phyloP scores from a whole-genome alignment of 2,113 vertebrate species.

The Eupsittula cactorum region DNA sequence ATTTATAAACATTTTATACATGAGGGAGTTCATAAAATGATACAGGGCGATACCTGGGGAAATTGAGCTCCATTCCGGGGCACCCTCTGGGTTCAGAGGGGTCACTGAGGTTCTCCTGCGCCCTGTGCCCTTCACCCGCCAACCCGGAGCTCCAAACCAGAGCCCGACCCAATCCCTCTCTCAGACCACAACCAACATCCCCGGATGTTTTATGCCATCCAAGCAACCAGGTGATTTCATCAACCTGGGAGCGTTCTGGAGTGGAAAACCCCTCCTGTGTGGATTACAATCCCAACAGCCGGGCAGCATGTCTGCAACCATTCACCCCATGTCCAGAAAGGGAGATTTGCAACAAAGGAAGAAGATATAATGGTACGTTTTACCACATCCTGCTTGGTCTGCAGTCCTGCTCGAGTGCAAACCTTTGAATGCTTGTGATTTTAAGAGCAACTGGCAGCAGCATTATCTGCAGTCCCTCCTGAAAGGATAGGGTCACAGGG shows the following conservation, averaged over 20 bases:
- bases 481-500: not conserved
- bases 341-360: not conserved
- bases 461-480: not conserved
- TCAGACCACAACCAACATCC: not conserved
- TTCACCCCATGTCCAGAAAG: not conserved
- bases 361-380: not conserved
- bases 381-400: not conserved
- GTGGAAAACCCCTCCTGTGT: not conserved
- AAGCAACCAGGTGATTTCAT: not conserved
- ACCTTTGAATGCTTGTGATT: not conserved
- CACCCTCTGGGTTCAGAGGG: not conserved
- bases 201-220: not conserved
- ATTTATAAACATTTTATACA: conserved; percentile 73
- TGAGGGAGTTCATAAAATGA: conserved; percentile 25
- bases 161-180: not conserved
- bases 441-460: not conserved
- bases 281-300: not conserved
- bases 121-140: not conserved
- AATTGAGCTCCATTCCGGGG: not conserved
- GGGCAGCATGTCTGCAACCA: not conserved
- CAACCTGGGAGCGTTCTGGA: not conserved
- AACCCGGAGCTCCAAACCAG: not conserved
- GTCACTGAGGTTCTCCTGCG: not conserved
- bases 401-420: not conserved
- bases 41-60: not conserved